Evolutionary conservation across 2,888 invertebrate species (phyloP), one percentile per base, ranked within the genome.

Genomic region (Liodrosophila aerea): DNA sequence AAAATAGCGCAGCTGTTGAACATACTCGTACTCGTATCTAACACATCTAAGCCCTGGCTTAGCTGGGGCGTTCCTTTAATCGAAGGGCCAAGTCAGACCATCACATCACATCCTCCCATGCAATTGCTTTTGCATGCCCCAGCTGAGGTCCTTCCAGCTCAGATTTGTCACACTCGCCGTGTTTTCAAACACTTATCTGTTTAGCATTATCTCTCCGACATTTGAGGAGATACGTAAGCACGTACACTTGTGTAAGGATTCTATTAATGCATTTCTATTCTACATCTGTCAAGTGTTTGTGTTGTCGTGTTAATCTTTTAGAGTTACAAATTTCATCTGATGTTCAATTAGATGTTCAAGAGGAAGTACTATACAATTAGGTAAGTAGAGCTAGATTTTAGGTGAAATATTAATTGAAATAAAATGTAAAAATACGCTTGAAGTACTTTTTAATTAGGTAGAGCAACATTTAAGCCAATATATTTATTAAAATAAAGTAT

Each of bases 1-100:
- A 62, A 52, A 77, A 67, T 85, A 85, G 62, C 78, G 65, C 85
- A 78, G 78, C 86, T 85, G 78, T 78, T 85, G 86, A 78, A 80
- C 84, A 85, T 66, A n/a, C n/a, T n/a, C n/a, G n/a, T n/a, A n/a
- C n/a, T n/a, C n/a, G n/a, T n/a, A 83, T 78, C 77, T 85, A 77
- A 77, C 77, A 77, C 83, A 77, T 77, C 81, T 80, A 78, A 78
- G 84, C 69, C 73, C 40, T 16, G 84, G 86, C 86, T 78, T 85
- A 85, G 59, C 69, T 57, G 59, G 66, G 66, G 52, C 76, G 49
- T 64, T 70, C 36, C 58, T 41, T 2, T 22, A 41, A 60, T 43
- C 47, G 49, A 44, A 44, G 54, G 61, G 44, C 53, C 36, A 16
- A 9, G 1, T 33, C 11, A 34, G 34, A 53, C 40, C 18, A n/a